Conservation (phyloP, 2,888 invertebrate genomes). For the Cantharis flavilabris region DNA sequence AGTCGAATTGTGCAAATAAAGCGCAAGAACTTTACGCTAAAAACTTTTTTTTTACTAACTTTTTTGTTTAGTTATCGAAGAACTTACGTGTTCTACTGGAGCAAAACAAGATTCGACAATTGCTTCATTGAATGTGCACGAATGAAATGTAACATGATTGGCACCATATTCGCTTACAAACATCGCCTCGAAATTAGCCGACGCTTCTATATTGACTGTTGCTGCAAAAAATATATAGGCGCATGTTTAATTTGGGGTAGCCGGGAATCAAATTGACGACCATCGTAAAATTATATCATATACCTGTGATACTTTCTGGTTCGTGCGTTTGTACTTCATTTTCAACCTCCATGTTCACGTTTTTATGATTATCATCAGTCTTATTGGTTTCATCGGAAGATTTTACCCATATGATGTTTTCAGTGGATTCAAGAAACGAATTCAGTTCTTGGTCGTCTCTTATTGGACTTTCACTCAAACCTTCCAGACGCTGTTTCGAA, state of each 20-base stretch:
- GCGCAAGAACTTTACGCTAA: slow-evolving; percentile 40
- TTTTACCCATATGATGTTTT: background rate
- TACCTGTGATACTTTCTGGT: background rate
- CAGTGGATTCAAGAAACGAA: background rate
- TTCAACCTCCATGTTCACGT: background rate
- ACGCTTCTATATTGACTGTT: slow-evolving; percentile 34
- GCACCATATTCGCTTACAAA: slow-evolving; percentile 31
- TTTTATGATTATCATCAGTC: background rate
- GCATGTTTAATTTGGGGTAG: background rate
- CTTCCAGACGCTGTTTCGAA: slow-evolving; percentile 1
- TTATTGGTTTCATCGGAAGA: background rate
- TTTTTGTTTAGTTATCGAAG: background rate
- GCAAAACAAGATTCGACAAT: slow-evolving; percentile 22
- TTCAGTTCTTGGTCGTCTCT: background rate
- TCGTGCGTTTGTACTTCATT: background rate
- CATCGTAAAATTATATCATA: no score
- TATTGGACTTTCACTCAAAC: background rate
- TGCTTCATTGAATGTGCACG: slow-evolving; percentile 37
- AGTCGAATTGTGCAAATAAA: slow-evolving; percentile 43
- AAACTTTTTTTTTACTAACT: slow-evolving; percentile 7
- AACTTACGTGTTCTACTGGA: slow-evolving; percentile 11
- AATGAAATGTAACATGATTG: slow-evolving; percentile 34
- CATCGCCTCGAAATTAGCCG: slow-evolving; percentile 35
- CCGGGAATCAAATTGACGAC: no score
- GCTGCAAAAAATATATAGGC: background rate